Conservation (phyloP, 2,113 vertebrate genomes). For the Rhinolophus ferrumequinum region DNA sequence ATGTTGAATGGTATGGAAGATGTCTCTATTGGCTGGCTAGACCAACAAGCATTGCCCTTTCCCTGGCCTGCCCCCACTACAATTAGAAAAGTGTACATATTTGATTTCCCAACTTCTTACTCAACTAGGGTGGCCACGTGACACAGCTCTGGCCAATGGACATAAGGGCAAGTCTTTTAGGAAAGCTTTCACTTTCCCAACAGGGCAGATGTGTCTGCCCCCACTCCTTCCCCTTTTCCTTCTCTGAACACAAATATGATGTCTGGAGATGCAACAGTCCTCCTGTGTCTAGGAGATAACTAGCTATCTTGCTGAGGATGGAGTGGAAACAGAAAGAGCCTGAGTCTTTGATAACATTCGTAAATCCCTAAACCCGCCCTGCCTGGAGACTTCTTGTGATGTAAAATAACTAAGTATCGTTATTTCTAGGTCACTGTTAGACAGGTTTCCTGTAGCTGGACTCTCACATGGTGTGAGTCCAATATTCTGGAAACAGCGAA, state of each 20-base stretch:
- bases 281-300: background rate
- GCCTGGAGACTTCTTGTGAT: background rate
- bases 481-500: constrained; percentile 41
- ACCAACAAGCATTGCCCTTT: background rate
- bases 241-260: background rate
- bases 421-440: background rate
- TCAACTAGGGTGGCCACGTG: background rate
- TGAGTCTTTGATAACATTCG: background rate
- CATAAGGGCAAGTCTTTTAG: background rate
- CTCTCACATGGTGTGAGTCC: background rate
- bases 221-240: background rate
- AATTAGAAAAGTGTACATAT: background rate
- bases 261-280: background rate
- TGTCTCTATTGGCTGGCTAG: background rate
- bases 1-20: background rate
- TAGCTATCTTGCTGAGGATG: background rate
- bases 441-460: background rate
- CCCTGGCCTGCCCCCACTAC: background rate
- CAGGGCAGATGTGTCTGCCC: background rate
- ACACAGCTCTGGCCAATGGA: background rate
- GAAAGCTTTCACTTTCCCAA: background rate
- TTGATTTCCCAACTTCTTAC: background rate
- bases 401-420: background rate
- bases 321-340: background rate
- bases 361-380: background rate